Percentiles rank a stretch among this genome's conserved stretches.
phyloP scores from a whole-genome alignment of 2,888 invertebrate genomes.

The Prosapia bicincta region DNA sequence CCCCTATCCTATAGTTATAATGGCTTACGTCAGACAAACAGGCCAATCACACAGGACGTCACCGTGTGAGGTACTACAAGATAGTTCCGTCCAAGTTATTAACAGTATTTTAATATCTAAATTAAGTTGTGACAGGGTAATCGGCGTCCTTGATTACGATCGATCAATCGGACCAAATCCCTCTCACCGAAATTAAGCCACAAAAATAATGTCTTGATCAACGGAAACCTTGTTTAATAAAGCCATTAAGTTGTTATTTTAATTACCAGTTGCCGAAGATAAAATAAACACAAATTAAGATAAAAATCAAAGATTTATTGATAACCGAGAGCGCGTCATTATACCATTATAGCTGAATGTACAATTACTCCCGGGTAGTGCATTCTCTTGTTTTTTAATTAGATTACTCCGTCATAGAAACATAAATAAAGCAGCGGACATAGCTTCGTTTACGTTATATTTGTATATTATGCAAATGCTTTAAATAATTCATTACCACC shows the following conservation, averaged over 20 bases:
- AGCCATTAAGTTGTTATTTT: neutral
- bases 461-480: neutral
- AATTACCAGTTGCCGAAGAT: neutral
- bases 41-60: too few species aligned
- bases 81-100: neutral
- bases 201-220: neutral
- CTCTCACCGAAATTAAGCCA: too few species aligned
- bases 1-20: too few species aligned
- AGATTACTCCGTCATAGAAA: neutral
- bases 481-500: neutral
- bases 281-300: neutral
- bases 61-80: neutral
- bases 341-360: neutral
- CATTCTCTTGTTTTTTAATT: neutral
- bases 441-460: neutral
- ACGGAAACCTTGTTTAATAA: neutral
- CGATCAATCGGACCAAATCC: neutral
- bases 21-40: too few species aligned
- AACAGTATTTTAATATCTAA: neutral
- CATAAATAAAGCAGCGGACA: neutral
- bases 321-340: neutral
- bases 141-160: neutral
- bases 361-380: neutral
- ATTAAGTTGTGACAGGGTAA: neutral
- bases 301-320: neutral